Evolutionary conservation across 1,140 invertebrate species (phyloP).

Genomic region (Aporrectodea caliginosa): DNA sequence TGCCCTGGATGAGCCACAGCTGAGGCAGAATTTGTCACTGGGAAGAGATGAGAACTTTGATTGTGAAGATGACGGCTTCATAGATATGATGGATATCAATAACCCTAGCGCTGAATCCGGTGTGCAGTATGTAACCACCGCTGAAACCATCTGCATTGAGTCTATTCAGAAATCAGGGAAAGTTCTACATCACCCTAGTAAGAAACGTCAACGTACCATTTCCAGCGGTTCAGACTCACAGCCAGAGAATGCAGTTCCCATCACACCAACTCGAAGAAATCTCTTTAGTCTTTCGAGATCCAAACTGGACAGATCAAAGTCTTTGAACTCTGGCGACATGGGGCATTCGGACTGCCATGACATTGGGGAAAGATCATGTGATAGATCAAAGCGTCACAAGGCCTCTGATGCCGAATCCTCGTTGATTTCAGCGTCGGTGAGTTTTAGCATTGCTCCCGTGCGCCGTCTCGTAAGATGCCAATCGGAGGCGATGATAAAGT

Average conservation of each 20-base stretch:
- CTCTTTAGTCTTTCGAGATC: not conserved
- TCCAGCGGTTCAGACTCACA: not conserved
- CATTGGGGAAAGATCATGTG: no score
- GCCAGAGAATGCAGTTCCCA: not conserved
- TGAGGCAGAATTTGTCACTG: not conserved
- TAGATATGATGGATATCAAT: not conserved
- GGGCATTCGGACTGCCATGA: no score
- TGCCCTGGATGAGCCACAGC: no score
- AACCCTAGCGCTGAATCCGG: no score
- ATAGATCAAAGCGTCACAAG: not conserved
- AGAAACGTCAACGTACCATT: not conserved
- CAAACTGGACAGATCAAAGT: not conserved
- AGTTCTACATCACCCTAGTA: no score
- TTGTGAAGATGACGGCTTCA: not conserved
- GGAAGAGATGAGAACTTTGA: not conserved
- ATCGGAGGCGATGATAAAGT: not conserved
- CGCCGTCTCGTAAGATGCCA: not conserved
- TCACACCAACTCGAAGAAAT: not conserved
- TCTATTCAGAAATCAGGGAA: no score
- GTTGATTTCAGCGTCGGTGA: not conserved
- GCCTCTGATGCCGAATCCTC: not conserved
- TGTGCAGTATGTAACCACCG: no score
- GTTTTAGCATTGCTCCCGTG: not conserved
- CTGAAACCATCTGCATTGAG: no score
- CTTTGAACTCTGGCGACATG: not conserved